Conservation (phyloP, 2,888 invertebrate species). For the Sicus ferrugineus region DNA sequence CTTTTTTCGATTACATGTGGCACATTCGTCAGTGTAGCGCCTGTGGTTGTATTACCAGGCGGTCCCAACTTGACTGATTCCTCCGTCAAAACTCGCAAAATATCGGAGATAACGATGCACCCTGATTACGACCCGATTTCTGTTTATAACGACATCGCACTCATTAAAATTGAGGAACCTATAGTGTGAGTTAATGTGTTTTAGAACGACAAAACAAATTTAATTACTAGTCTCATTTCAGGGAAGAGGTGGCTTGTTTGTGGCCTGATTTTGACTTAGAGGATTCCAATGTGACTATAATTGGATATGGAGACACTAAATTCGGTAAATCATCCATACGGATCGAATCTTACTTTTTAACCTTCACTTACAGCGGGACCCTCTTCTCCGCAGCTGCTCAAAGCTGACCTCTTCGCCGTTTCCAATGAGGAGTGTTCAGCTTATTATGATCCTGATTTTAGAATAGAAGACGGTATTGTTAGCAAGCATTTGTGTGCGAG, state of each 20-base stretch:
- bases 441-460: slow-evolving; percentile 23
- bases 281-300: slow-evolving; percentile 30
- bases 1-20: not conserved
- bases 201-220: not conserved
- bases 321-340: slow-evolving; percentile 25
- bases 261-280: not conserved
- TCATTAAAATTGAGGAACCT: slow-evolving; percentile 20
- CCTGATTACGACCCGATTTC: slow-evolving; percentile 25
- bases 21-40: not conserved
- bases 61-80: slow-evolving; percentile 18
- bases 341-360: too few species aligned
- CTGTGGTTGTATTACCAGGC: slow-evolving; percentile 12
- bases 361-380: not conserved
- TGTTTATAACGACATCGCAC: slow-evolving; percentile 33
- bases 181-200: not conserved
- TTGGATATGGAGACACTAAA: slow-evolving; percentile 38
- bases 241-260: slow-evolving; percentile 3
- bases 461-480: slow-evolving; percentile 28
- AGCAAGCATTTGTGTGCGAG: slow-evolving; percentile 40
- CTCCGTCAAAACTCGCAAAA: not conserved
- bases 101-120: slow-evolving; percentile 25
- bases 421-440: slow-evolving; percentile 30
- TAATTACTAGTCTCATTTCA: not conserved
- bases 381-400: slow-evolving; percentile 48
- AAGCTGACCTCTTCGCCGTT: slow-evolving; percentile 45